These are phyloP conservation scores for Xenopus tropicalis DNA, from an alignment of 2,113 vertebrate species.

Conservation along the genomic window DNA sequence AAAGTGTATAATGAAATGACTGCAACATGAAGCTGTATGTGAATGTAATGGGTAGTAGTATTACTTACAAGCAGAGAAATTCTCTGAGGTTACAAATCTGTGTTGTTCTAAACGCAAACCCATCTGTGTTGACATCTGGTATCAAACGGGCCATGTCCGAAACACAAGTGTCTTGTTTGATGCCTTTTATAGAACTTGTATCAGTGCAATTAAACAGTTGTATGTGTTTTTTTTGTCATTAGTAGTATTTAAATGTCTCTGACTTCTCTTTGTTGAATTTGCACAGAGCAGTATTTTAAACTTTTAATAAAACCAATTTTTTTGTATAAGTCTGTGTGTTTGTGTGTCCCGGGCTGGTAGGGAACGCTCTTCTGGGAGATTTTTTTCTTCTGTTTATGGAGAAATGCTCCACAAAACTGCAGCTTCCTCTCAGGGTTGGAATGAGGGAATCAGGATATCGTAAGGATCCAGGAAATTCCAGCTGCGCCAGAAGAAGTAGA, in stretches of 20 bases:
- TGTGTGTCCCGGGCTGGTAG: background rate
- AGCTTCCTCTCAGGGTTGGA: constrained; percentile 17
- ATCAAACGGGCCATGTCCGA: constrained; percentile 56
- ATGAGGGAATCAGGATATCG: constrained; percentile 19
- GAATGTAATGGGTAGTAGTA: constrained; percentile 69
- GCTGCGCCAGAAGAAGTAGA: constrained; percentile 28
- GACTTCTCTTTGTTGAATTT: constrained; percentile 70
- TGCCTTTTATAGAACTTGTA: constrained; percentile 65
- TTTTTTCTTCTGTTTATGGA: background rate
- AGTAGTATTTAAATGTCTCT: constrained; percentile 76
- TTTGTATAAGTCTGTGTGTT: constrained; percentile 53
- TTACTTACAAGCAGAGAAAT: constrained; percentile 23
- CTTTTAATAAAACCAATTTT: constrained; percentile 78
- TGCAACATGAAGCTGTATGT: constrained; percentile 32
- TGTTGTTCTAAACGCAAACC: constrained; percentile 58
- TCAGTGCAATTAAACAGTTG: constrained; percentile 71
- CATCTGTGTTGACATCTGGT: constrained; percentile 43
- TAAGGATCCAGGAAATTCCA: constrained; percentile 35
- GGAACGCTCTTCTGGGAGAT: background rate
- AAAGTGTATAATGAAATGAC: background rate
- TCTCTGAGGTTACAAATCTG: constrained; percentile 59
- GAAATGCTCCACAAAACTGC: background rate
- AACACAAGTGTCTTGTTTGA: constrained; percentile 50
- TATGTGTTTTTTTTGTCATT: constrained; percentile 51
- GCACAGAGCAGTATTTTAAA: constrained; percentile 78